Percentiles rank a stretch among this genome's conserved stretches.
These are phyloP conservation scores for Ennomos quercinarius DNA, from an alignment of 2,888 invertebrate species.

Conservation along the genomic window DNA sequence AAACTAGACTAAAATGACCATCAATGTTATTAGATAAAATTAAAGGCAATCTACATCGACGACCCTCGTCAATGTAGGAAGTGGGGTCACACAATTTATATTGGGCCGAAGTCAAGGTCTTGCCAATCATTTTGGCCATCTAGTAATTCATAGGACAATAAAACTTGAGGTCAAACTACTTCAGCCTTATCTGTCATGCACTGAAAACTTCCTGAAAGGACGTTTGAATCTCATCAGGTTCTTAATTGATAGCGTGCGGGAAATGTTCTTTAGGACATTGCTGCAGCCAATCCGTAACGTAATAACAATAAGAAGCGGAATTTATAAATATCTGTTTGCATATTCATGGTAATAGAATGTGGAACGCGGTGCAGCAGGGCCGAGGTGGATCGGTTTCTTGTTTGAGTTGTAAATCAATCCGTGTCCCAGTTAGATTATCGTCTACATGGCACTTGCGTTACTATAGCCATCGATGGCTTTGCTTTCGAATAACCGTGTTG, in stretches of 20 bases:
- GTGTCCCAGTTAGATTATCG: slow-evolving; percentile 79
- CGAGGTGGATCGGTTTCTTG: slow-evolving; percentile 82
- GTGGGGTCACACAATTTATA: slow-evolving; percentile 80
- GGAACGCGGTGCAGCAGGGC: slow-evolving; percentile 72
- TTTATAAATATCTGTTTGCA: slow-evolving; percentile 63
- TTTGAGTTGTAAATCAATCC: slow-evolving; percentile 79
- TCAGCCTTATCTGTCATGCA: slow-evolving; percentile 52
- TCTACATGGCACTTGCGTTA: slow-evolving; percentile 60
- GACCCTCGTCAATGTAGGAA: slow-evolving; percentile 77
- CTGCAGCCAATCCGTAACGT: slow-evolving; percentile 24
- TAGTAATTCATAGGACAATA: slow-evolving; percentile 78
- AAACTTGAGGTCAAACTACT: slow-evolving; percentile 69
- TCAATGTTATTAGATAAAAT: slow-evolving; percentile 58
- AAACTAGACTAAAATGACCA: slow-evolving; percentile 42
- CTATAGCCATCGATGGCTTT: slow-evolving; percentile 65
- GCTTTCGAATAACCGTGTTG: slow-evolving; percentile 73
- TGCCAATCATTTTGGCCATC: slow-evolving; percentile 79
- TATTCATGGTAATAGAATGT: slow-evolving; percentile 78
- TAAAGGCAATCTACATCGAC: slow-evolving; percentile 69
- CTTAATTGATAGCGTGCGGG: slow-evolving; percentile 31
- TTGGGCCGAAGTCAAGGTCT: slow-evolving; percentile 80
- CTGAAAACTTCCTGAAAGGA: slow-evolving; percentile 39
- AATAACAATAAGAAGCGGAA: slow-evolving; percentile 35
- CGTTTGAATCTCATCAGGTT: slow-evolving; percentile 16
- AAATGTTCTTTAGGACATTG: slow-evolving; percentile 11